Percentiles rank a stretch among this genome's conserved stretches.
phyloP scores from a whole-genome alignment of 2,113 vertebrate genomes.

The Myiopsitta monachus region DNA sequence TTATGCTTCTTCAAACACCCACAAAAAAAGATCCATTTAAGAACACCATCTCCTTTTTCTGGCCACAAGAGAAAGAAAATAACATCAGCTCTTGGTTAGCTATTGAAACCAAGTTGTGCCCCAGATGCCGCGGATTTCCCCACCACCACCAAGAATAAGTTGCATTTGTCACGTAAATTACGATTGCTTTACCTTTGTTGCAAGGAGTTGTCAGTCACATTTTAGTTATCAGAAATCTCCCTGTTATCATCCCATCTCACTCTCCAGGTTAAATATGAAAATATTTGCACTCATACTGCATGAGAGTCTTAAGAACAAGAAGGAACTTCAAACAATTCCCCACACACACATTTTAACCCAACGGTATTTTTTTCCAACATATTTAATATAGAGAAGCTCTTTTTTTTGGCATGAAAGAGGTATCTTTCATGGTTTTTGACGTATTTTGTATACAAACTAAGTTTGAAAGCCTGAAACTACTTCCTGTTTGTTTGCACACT shows the following conservation, averaged over 20 bases:
- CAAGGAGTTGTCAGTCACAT: background rate
- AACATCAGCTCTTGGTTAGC: background rate
- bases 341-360: background rate
- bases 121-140: background rate
- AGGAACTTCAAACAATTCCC: background rate
- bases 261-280: background rate
- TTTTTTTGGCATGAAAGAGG: background rate
- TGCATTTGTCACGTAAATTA: background rate
- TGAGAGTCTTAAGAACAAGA: background rate
- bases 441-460: background rate
- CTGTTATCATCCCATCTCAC: background rate
- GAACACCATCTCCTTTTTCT: background rate
- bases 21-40: background rate
- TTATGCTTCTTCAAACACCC: background rate
- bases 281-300: background rate
- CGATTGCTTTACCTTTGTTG: background rate
- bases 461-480: background rate
- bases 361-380: background rate
- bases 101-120: background rate
- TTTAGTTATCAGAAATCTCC: background rate
- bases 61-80: background rate
- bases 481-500: background rate
- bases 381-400: background rate
- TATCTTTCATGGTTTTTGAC: background rate
- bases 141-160: background rate